Base-by-base conservation (phyloP, 2,113 vertebrate species). In the Carassius auratus region DNA sequence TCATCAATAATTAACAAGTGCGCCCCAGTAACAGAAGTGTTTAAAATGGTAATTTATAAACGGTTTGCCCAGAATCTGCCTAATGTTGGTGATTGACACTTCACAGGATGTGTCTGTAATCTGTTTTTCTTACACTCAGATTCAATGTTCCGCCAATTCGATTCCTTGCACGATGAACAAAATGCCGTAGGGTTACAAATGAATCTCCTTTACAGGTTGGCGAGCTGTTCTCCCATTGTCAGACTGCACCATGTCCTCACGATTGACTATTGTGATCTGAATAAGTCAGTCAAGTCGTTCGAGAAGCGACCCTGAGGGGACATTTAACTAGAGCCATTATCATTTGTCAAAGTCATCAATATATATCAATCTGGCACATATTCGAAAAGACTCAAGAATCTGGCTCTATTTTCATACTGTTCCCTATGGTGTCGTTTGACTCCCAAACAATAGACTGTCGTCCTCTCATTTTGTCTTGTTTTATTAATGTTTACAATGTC, bases 1-100 rank as follows among this genome's bases (percentile, higher is more conserved):
- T 71, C 85, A 87, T 93, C 90, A 84, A 93, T 94, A 93, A 93
- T 93, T 91, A 91, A 90, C 86, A 89, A 89, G 68, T 57, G 77
- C 2, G 19, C 88, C 76, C 86, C 91, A 91, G 89, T 89, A 91
- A 92, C 90, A 84, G 84, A 91, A 87, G 90, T 71, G 83, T 92
- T 93, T 91, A 86, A 90, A 75, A 75, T 78, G 79, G 89, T 92
- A 91, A 91, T 91, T 87, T 85, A 81, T 52, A 85, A 84, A 76
- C 10, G 4, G 68, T 80, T 89, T 9, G 82, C 73, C 66, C 71
- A 38, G 33, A 81, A 75, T 87, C 84, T 85, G 80, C 88, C 82
- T 52, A 71, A 78, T 82, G 83, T 79, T 86, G 75, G 74, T 77
- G 86, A 89, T 83, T 90, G 83, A 66, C 74, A 84, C 86, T 78